Conservation (phyloP, 2,797 vertebrate genomes). For the Remorina albescens region DNA sequence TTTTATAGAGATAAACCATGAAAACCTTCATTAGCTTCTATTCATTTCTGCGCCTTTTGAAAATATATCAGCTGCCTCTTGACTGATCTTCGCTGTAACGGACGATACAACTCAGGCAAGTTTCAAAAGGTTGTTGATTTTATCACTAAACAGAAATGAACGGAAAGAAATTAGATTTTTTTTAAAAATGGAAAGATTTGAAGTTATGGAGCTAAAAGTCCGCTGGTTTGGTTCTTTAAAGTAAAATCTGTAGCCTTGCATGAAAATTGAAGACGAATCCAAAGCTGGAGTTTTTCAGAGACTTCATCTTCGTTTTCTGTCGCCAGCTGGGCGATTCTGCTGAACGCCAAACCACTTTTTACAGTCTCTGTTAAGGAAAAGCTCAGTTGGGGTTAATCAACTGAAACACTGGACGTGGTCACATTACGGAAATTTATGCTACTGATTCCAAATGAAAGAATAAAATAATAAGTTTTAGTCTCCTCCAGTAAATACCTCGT, state of each 20-base stretch:
- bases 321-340: slow-evolving; percentile 15
- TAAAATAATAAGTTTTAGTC: too few species aligned
- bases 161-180: too few species aligned
- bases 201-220: neutral
- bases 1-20: neutral
- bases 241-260: slow-evolving; percentile 10
- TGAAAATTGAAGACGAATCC: slow-evolving; percentile 19
- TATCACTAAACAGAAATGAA: neutral
- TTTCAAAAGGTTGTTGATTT: neutral
- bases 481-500: too few species aligned
- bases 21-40: neutral
- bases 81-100: neutral
- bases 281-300: neutral
- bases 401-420: too few species aligned
- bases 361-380: too few species aligned
- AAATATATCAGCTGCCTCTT: neutral
- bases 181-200: too few species aligned
- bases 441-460: too few species aligned
- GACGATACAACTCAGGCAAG: neutral
- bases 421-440: too few species aligned
- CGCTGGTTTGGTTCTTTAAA: slow-evolving; percentile 25
- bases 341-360: too few species aligned
- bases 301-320: neutral
- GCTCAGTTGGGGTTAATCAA: too few species aligned
- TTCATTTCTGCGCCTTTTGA: neutral